These are phyloP conservation scores for Aleiodes alternator DNA, from an alignment of 2,888 invertebrate genomes.

Conservation along the genomic window DNA sequence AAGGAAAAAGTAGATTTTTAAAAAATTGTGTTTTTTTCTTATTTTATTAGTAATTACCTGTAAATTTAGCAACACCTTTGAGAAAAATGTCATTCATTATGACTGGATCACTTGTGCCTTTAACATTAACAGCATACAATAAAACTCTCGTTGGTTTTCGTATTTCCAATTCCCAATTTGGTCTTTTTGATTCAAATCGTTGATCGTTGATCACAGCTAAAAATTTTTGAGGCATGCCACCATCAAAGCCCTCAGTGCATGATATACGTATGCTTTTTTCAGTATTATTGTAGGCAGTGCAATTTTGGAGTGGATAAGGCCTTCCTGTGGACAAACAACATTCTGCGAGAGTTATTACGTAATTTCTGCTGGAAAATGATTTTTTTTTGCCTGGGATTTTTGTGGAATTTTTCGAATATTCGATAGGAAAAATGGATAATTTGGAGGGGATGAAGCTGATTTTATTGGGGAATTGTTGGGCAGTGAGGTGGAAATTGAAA, in stretches of 20 bases:
- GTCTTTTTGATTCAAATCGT: conserved; percentile 67
- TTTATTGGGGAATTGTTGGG: no score
- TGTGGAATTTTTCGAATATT: no score
- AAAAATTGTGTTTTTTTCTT: no score
- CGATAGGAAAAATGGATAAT: no score
- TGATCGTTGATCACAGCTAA: conserved; percentile 75
- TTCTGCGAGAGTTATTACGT: conserved; percentile 34
- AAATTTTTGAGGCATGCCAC: conserved; percentile 91
- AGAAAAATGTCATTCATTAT: conserved; percentile 89
- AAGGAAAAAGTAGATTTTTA: no score
- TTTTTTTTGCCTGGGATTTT: no score
- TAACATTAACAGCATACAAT: conserved; percentile 90
- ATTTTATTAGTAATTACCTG: conserved; percentile 61
- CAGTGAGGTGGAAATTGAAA: no score
- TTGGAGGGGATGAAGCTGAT: no score
- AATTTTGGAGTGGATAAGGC: conserved; percentile 92
- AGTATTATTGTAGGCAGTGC: conserved; percentile 91
- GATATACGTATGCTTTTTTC: conserved; percentile 90
- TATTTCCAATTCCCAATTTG: conserved; percentile 72
- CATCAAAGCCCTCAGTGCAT: conserved; percentile 92
- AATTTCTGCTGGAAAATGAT: neutral
- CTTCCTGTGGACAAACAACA: conserved; percentile 80
- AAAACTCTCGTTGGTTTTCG: conserved; percentile 78
- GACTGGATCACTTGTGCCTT: conserved; percentile 90
- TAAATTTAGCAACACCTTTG: conserved; percentile 84